Conservation (phyloP, 2,888 invertebrate species). For the Onchidella celtica region DNA sequence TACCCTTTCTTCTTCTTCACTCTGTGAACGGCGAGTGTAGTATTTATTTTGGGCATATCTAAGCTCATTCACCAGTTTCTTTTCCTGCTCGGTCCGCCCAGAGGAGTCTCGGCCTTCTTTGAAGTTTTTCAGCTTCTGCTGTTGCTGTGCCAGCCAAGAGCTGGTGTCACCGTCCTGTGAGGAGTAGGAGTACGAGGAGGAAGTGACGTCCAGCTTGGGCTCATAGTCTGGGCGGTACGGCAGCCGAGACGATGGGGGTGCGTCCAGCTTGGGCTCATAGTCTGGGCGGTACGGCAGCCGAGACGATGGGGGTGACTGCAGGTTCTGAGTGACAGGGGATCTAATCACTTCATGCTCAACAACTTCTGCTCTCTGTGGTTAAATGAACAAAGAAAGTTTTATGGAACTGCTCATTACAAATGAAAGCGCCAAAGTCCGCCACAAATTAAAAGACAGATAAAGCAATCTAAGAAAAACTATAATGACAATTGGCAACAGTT, state of each 20-base stretch:
- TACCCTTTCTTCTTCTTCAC: slow-evolving; percentile 76
- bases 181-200: slow-evolving; percentile 59
- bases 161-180: slow-evolving; percentile 63
- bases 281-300: slow-evolving; percentile 70
- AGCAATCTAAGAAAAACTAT: too few relatives aligned
- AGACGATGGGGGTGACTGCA: slow-evolving; percentile 56
- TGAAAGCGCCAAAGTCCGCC: too few relatives aligned
- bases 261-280: slow-evolving; percentile 67
- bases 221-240: slow-evolving; percentile 73
- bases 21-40: slow-evolving; percentile 84
- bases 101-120: slow-evolving; percentile 63
- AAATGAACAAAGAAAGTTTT: neutral
- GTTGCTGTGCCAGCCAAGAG: slow-evolving; percentile 79
- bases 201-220: slow-evolving; percentile 63
- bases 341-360: slow-evolving; percentile 42
- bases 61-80: slow-evolving; percentile 88
- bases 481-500: too few relatives aligned
- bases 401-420: too few relatives aligned
- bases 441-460: too few relatives aligned
- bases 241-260: slow-evolving; percentile 58
- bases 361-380: slow-evolving; percentile 45
- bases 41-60: slow-evolving; percentile 76
- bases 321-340: slow-evolving; percentile 31
- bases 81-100: slow-evolving; percentile 82
- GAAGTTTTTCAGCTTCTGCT: slow-evolving; percentile 72